A percentile compares a stretch with the other conserved stretches of the same genome.
These are phyloP conservation scores for Panagrolaimus sp. DNA, from an alignment of 1,140 invertebrate genomes.

Conservation along the genomic window DNA sequence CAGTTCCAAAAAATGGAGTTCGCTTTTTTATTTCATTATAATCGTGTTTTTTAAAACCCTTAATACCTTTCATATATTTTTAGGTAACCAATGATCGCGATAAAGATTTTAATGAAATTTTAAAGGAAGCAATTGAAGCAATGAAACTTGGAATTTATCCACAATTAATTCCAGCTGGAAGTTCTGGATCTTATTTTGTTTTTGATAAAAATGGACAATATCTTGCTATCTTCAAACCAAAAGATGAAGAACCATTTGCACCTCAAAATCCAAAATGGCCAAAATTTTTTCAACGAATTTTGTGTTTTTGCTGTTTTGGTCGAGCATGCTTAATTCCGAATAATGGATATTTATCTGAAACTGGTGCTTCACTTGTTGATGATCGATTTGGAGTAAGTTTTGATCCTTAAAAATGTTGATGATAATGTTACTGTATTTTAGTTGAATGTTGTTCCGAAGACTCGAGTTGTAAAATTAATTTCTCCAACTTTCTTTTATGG, in stretches of 20 bases:
- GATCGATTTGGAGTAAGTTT: conserved; percentile 78
- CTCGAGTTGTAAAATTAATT: conserved; percentile 44
- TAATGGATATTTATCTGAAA: conserved; percentile 96
- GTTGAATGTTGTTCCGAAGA: conserved; percentile 51
- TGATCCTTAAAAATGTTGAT: neutral
- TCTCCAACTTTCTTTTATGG: conserved; percentile 51
- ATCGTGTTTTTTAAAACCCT: too few relatives aligned
- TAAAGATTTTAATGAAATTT: conserved; percentile 80
- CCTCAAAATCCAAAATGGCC: conserved; percentile 99
- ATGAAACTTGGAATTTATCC: conserved; percentile 87
- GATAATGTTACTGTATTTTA: conserved; percentile 22
- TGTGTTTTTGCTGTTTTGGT: conserved; percentile 98
- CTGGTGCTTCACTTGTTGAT: conserved; percentile 92
- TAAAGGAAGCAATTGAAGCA: conserved; percentile 81
- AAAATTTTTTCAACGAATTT: conserved; percentile 98
- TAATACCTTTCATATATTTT: neutral
- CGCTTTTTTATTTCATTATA: too few relatives aligned
- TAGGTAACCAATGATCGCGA: conserved; percentile 68
- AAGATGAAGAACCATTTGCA: conserved; percentile 98
- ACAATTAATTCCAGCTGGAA: conserved; percentile 88
- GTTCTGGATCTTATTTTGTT: conserved; percentile 70
- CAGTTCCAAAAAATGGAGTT: too few relatives aligned
- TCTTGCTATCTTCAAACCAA: conserved; percentile 83
- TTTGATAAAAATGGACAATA: conserved; percentile 31
- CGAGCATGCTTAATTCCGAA: conserved; percentile 94